A percentile compares a stretch with the other conserved stretches of the same genome.
phyloP scores from a whole-genome alignment of 2,113 vertebrate species.

The Lichenostomus cassidix region DNA sequence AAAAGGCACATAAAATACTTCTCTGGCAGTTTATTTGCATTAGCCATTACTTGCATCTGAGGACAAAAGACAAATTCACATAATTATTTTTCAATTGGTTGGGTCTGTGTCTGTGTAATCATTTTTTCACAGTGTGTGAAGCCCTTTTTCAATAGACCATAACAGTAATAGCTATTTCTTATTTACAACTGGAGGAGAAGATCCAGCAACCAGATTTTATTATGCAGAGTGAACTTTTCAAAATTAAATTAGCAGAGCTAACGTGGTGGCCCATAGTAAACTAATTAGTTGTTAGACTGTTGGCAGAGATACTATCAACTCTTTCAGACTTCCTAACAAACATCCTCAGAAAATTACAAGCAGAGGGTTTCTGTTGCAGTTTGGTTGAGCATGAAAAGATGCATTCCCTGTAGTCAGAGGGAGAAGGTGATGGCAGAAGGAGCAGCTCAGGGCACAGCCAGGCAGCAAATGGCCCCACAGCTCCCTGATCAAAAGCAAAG shows the following conservation, averaged over 20 bases:
- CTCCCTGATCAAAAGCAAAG: background rate
- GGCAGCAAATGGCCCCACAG: background rate
- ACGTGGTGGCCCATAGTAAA: background rate
- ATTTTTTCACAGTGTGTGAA: conserved; percentile 19
- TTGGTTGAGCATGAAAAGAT: background rate
- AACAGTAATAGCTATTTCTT: background rate
- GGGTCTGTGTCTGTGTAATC: conserved; percentile 40
- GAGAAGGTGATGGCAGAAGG: background rate
- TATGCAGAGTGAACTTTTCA: conserved; percentile 26
- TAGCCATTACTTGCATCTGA: conserved; percentile 37
- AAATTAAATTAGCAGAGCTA: conserved; percentile 23
- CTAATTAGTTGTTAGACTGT: background rate
- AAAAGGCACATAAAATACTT: conserved; percentile 45
- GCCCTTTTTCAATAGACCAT: conserved; percentile 30
- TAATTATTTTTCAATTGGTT: conserved; percentile 54
- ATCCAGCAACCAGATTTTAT: background rate
- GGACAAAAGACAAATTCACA: conserved; percentile 53
- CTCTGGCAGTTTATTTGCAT: conserved; percentile 24
- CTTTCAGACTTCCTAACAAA: background rate
- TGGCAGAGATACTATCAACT: background rate
- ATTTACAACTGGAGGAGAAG: conserved; percentile 19
- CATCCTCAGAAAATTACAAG: background rate
- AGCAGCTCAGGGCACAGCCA: background rate
- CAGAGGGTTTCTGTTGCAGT: background rate
- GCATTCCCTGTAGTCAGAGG: background rate